Evolutionary conservation across 2,888 invertebrate genomes (phyloP), one percentile per base, ranked within the genome.

Genomic region (Zaprionus lineosus): DNA sequence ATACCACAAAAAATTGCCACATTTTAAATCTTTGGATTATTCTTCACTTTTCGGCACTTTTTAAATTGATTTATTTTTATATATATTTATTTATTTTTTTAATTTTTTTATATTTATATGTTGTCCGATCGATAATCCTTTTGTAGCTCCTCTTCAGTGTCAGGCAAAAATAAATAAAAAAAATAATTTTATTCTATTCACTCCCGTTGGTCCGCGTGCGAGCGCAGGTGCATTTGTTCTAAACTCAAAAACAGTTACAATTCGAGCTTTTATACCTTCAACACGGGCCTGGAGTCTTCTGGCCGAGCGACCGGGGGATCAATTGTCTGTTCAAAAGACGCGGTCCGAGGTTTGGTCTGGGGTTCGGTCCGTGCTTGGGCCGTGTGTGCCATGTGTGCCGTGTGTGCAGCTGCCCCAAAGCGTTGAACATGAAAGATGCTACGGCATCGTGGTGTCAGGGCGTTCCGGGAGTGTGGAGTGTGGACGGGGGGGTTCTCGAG

Each of bases 191-290:
- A 18, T 12, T 12, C 41, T 41, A 6, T 33, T 43, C 18, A 44
- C n/a, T n/a, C n/a, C n/a, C 47, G 57, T 50, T 9, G 39, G 33
- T 43, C 47, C 36, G 59, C 51, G 41, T 58, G 64, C 84, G 66
- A 44, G 48, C 64, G 59, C 68, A 61, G 74, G 69, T 67, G 76
- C 64, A 58, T 78, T 78, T 68, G 59, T 74, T 84, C 74, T 84
- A 84, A 84, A 63, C 65, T 61, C 60, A 78, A 56, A 55, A 58
- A 60, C 74, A 77, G 59, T 43, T 57, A 33, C 40, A 26, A 29
- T 47, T 21, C 61, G 33, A 77, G 73, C 74, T 85, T 85, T 85
- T 84, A 85, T 84, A 84, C 56, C 60, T 36, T 19, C 34, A 16
- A 37, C 18, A 11, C 36, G 8, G 11, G 47, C 47, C 11, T 26